Evolutionary conservation across 2,888 invertebrate genomes (phyloP).

Genomic region (Drosophila colorata): DNA sequence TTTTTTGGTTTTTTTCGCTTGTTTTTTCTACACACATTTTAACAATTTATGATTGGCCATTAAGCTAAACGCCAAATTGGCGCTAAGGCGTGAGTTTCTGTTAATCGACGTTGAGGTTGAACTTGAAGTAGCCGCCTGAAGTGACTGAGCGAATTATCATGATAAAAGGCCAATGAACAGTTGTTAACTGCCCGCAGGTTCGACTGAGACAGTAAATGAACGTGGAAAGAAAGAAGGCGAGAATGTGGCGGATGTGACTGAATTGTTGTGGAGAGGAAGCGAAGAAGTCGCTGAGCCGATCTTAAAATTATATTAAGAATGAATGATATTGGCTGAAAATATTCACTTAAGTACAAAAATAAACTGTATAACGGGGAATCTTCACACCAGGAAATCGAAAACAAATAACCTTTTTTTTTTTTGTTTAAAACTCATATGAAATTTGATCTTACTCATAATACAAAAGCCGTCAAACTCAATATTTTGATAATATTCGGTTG

Average conservation of each 20-base stretch:
- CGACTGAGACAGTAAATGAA: conserved; percentile 8
- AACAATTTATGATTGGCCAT: conserved; percentile 72
- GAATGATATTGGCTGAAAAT: neutral
- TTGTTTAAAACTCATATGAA: no score
- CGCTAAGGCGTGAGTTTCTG: conserved; percentile 69
- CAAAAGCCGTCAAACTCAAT: no score
- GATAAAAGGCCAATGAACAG: conserved; percentile 54
- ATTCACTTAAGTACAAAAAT: no score
- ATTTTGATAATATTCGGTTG: no score
- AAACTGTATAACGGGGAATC: no score
- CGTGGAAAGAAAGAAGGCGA: neutral
- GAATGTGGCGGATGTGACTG: no score
- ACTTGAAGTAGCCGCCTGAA: conserved; percentile 42
- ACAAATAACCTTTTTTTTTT: no score
- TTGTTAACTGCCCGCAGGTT: conserved; percentile 13
- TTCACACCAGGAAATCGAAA: no score
- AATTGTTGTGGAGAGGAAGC: neutral
- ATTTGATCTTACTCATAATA: no score
- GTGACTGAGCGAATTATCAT: conserved; percentile 37
- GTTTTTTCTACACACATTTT: conserved; percentile 43
- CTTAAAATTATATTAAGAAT: neutral
- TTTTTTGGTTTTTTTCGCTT: conserved; percentile 15
- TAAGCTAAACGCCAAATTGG: conserved; percentile 76
- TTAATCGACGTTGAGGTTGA: conserved; percentile 62
- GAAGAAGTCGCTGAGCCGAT: neutral